These are phyloP conservation scores for Xylocampa areola DNA, from an alignment of 2,888 invertebrate species.

Conservation along the genomic window DNA sequence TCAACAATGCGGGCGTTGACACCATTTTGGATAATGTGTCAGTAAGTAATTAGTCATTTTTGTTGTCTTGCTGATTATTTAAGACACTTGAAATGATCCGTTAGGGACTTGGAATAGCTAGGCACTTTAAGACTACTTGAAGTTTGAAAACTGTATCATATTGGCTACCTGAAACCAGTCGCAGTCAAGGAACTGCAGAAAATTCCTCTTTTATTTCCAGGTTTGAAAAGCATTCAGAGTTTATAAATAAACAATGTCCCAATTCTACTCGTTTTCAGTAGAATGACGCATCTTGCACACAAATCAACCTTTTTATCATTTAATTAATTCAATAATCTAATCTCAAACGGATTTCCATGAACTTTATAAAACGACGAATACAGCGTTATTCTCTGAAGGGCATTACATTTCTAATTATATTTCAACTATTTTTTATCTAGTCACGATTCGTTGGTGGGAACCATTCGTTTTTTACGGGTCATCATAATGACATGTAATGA, in stretches of 20 bases:
- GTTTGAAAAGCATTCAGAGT: not conserved
- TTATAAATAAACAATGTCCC: no score
- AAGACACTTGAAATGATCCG: no score
- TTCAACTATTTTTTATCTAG: slow-evolving; percentile 60
- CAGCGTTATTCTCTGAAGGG: slow-evolving; percentile 52
- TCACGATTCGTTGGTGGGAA: slow-evolving; percentile 66
- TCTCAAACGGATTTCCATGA: slow-evolving; percentile 28
- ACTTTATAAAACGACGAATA: slow-evolving; percentile 45
- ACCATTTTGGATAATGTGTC: slow-evolving; percentile 16
- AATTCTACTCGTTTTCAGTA: slow-evolving; percentile 8
- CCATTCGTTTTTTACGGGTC: slow-evolving; percentile 59
- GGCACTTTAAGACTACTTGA: no score
- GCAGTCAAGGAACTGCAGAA: no score
- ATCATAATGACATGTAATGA: slow-evolving; percentile 67
- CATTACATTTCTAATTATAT: slow-evolving; percentile 63
- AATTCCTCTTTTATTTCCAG: not conserved
- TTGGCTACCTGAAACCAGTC: no score
- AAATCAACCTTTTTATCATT: slow-evolving; percentile 21
- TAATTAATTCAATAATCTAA: slow-evolving; percentile 43
- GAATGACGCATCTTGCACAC: not conserved
- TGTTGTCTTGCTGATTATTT: no score
- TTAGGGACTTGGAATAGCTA: no score
- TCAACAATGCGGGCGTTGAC: slow-evolving; percentile 53
- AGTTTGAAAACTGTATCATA: no score
- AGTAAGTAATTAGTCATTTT: slow-evolving; percentile 4